A percentile compares a stretch with the other conserved stretches of the same genome.
These are phyloP conservation scores for Dermolepida albohirtum DNA, from an alignment of 2,888 invertebrate genomes.

Conservation along the genomic window DNA sequence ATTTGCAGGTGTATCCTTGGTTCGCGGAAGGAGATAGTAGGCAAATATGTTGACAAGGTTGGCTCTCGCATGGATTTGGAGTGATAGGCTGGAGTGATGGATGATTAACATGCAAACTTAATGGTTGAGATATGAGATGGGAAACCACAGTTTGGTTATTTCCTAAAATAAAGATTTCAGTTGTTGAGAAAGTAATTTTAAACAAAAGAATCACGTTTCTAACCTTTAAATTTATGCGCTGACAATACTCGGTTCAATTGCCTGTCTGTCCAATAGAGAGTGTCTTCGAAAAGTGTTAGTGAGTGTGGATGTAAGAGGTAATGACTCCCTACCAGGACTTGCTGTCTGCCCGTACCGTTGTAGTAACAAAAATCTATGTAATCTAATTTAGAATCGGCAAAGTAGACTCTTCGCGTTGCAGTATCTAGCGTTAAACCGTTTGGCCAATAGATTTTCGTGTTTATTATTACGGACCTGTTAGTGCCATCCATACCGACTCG, in stretches of 20 bases:
- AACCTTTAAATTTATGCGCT: slow-evolving; percentile 86
- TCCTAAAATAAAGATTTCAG: slow-evolving; percentile 65
- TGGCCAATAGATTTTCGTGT: slow-evolving; percentile 97
- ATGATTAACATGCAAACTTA: slow-evolving; percentile 96
- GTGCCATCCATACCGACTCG: slow-evolving; percentile 96
- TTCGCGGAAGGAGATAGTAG: slow-evolving; percentile 82
- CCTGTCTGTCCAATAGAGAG: slow-evolving; percentile 96
- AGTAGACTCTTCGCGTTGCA: slow-evolving; percentile 92
- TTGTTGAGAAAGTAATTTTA: background rate
- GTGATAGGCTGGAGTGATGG: slow-evolving; percentile 90
- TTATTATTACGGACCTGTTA: slow-evolving; percentile 85
- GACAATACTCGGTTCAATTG: slow-evolving; percentile 91
- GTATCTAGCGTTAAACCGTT: slow-evolving; percentile 97
- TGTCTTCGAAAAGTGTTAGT: slow-evolving; percentile 94
- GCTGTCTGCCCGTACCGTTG: slow-evolving; percentile 90
- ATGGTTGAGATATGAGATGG: slow-evolving; percentile 92
- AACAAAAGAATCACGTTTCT: background rate
- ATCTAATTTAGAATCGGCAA: slow-evolving; percentile 96
- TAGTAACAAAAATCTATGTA: slow-evolving; percentile 98
- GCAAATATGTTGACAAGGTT: slow-evolving; percentile 90
- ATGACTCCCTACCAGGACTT: slow-evolving; percentile 89
- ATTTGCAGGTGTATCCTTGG: slow-evolving; percentile 87
- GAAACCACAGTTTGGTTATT: slow-evolving; percentile 93
- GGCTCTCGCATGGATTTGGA: slow-evolving; percentile 80
- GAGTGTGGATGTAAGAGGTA: slow-evolving; percentile 96